Evolutionary conservation across 1,140 invertebrate species (phyloP).

Genomic region (Tetramorium simillimum): DNA sequence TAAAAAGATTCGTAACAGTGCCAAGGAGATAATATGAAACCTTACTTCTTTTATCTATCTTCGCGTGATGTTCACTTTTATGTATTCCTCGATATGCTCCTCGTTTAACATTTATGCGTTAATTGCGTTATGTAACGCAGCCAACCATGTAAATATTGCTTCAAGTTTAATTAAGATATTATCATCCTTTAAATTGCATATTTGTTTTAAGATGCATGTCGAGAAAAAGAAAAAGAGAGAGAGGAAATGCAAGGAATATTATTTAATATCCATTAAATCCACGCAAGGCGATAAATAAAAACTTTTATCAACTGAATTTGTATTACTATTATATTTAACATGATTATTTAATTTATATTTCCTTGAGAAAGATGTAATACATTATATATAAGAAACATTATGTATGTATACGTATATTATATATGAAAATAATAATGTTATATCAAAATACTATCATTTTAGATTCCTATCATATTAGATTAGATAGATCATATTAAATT

Average conservation of each 20-base stretch:
- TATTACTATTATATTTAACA: background rate
- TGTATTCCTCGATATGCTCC: background rate
- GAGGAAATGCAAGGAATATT: background rate
- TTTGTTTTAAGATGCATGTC: background rate
- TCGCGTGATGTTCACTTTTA: background rate
- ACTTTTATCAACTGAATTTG: background rate
- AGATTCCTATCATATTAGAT: too few species aligned
- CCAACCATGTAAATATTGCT: background rate
- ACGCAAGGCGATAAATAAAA: background rate
- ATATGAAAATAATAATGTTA: background rate
- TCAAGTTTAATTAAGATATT: background rate
- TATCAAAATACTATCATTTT: background rate
- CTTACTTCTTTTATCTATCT: background rate
- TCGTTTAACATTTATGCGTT: background rate
- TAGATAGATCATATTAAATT: background rate
- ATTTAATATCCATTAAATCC: constrained; percentile 4
- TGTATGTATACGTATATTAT: background rate
- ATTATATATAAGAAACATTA: background rate
- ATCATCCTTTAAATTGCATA: background rate
- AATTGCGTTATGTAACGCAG: background rate
- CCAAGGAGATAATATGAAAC: background rate
- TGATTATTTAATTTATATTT: background rate
- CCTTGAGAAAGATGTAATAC: background rate
- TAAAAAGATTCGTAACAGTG: background rate
- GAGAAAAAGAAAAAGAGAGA: background rate